These are phyloP conservation scores for Cyprichromis sp. DNA, from an alignment of 2,113 vertebrate species.

Conservation along the genomic window DNA sequence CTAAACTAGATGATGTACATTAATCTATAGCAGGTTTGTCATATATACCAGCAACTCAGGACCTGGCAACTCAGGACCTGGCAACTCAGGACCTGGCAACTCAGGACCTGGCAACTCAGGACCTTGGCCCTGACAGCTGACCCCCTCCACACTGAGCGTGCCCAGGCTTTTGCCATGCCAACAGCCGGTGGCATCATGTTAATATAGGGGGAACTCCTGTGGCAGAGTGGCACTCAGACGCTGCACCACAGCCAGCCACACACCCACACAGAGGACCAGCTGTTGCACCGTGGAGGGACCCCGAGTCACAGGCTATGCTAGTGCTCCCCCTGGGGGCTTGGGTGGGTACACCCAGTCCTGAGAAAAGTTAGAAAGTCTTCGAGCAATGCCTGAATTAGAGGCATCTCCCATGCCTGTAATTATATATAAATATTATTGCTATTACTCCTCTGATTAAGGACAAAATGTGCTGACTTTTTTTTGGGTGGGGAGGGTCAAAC, in stretches of 20 bases:
- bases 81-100: background rate
- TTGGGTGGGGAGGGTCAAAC: background rate
- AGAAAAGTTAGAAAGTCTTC: background rate
- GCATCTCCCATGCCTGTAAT: background rate
- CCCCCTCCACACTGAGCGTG: background rate
- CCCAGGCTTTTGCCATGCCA: conserved; percentile 23
- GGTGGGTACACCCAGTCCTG: background rate
- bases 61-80: background rate
- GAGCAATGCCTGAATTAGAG: background rate
- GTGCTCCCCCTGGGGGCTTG: conserved; percentile 44
- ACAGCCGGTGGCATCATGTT: background rate
- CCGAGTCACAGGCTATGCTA: background rate
- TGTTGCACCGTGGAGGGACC: background rate
- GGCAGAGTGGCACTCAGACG: background rate
- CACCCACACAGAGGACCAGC: background rate
- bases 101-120: background rate
- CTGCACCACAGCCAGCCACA: background rate
- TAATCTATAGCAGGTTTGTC: background rate
- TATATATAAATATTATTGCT: background rate
- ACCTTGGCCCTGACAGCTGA: background rate
- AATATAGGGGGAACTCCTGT: background rate
- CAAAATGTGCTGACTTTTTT: background rate
- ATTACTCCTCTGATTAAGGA: background rate
- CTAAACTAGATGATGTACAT: background rate
- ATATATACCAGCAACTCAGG: background rate